Percentiles rank a stretch among this genome's conserved stretches.
Conservation (phyloP, 2,797 vertebrate genomes). For the Clangula hyemalis region DNA sequence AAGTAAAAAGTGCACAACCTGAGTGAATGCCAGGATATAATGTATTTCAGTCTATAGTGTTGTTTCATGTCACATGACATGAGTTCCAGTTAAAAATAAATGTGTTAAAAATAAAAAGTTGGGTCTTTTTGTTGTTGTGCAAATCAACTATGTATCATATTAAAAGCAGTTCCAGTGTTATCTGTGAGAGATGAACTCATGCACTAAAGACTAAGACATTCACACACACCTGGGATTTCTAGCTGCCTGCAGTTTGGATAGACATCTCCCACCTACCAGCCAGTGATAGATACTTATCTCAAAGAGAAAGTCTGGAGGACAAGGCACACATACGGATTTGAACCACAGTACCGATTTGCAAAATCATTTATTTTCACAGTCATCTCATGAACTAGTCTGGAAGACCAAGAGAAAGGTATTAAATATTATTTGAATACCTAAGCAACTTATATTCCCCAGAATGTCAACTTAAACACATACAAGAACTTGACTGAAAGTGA, state of each 20-base stretch:
- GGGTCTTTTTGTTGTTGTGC: neutral
- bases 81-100: neutral
- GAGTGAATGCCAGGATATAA: neutral
- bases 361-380: neutral
- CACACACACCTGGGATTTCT: neutral
- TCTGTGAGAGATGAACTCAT: neutral
- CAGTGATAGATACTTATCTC: neutral
- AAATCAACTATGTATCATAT: neutral
- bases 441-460: neutral
- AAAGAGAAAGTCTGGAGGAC: neutral
- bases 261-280: neutral
- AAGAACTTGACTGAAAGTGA: neutral
- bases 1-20: neutral
- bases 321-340: neutral
- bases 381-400: neutral
- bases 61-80: accelerated
- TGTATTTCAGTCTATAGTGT: neutral
- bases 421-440: neutral
- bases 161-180: neutral
- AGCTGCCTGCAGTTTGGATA: neutral
- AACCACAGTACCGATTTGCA: neutral
- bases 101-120: neutral
- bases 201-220: neutral
- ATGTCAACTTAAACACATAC: neutral
- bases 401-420: neutral